Evolutionary conservation across 2,888 invertebrate genomes (phyloP).

Genomic region (Operophtera brumata): DNA sequence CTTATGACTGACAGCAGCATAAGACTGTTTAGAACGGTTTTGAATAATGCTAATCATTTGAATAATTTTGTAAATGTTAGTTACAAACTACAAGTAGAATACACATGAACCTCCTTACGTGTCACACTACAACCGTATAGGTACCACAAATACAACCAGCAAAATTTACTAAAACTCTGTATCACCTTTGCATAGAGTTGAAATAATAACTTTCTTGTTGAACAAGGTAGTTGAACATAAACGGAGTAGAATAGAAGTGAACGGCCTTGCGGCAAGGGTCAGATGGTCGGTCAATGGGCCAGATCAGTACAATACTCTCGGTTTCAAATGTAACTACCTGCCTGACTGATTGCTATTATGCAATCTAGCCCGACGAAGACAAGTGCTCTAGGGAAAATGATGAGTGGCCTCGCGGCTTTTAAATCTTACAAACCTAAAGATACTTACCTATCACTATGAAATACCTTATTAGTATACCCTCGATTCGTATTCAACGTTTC

Average conservation of each 20-base stretch:
- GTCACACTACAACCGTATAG: not conserved
- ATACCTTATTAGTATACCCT: too few relatives aligned
- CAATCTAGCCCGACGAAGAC: constrained; percentile 13
- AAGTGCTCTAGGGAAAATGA: constrained; percentile 2
- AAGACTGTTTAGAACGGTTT: not conserved
- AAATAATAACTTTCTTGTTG: constrained; percentile 7
- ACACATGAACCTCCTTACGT: constrained; percentile 3
- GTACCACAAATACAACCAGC: not conserved
- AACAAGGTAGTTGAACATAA: constrained; percentile 18
- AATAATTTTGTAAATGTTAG: constrained; percentile 2
- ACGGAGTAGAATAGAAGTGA: constrained; percentile 41
- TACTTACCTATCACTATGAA: not conserved
- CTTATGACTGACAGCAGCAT: not conserved
- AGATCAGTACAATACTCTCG: constrained; percentile 58
- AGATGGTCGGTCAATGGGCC: constrained; percentile 65
- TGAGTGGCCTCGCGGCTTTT: not conserved
- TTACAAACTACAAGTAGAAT: constrained; percentile 1
- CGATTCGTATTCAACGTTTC: too few relatives aligned
- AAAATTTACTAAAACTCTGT: not conserved
- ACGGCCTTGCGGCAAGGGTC: constrained; percentile 68
- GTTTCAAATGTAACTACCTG: constrained; percentile 43
- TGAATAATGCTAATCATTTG: constrained; percentile 3
- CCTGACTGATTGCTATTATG: constrained; percentile 23
- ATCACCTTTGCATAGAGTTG: constrained; percentile 8
- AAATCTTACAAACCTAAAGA: not conserved